Conservation (phyloP, 1,140 invertebrate genomes). For the Ganaspis sp. region DNA sequence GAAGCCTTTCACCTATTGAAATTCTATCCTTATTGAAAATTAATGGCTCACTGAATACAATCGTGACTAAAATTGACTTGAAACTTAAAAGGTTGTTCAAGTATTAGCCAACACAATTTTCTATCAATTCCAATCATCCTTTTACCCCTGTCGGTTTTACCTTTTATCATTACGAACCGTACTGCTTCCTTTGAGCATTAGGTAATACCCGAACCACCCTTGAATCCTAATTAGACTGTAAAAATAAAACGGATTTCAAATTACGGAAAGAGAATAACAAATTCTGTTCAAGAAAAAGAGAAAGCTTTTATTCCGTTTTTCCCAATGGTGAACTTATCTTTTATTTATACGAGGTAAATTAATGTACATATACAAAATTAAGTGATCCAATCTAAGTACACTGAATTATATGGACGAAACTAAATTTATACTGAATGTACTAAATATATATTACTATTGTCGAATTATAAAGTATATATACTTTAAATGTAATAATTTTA, state of each 20-base stretch:
- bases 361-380: too few species aligned
- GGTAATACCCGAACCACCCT: background rate
- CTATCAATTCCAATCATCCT: background rate
- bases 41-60: slow-evolving; percentile 28
- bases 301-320: too few species aligned
- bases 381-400: too few species aligned
- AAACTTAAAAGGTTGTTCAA: background rate
- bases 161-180: slow-evolving; percentile 1
- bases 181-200: background rate
- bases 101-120: background rate
- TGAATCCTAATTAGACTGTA: slow-evolving; percentile 7
- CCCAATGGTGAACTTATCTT: too few species aligned
- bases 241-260: slow-evolving; percentile 6
- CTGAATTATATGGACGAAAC: too few species aligned
- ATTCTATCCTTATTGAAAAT: slow-evolving; percentile 20
- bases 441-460: too few species aligned
- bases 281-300: background rate
- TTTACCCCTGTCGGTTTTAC: background rate
- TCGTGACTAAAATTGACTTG: background rate
- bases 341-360: too few species aligned
- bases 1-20: slow-evolving; percentile 8
- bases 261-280: background rate
- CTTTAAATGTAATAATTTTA: too few species aligned
- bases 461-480: too few species aligned
- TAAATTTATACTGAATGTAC: too few species aligned